Percentiles rank a stretch among this genome's conserved stretches.
Evolutionary conservation across 2,113 vertebrate species (phyloP).

Genomic region (Cacatua alba): DNA sequence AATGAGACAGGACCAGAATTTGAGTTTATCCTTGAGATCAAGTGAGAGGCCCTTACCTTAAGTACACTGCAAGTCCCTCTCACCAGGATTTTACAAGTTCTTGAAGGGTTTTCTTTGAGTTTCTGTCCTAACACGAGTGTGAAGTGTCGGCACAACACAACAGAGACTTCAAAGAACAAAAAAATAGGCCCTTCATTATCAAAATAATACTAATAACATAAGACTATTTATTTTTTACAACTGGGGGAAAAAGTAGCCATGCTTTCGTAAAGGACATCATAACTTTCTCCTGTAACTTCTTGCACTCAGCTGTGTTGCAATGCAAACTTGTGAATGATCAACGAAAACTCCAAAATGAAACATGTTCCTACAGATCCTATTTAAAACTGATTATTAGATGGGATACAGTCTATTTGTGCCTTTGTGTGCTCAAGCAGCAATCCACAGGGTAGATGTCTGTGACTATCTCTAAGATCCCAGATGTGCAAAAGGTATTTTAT

Average conservation of each 20-base stretch:
- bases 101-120: background rate
- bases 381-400: background rate
- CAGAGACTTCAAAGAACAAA: background rate
- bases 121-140: background rate
- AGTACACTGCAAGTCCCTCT: rapidly evolving
- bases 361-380: background rate
- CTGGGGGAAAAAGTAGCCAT: background rate
- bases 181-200: background rate
- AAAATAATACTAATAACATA: background rate
- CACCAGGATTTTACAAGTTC: background rate
- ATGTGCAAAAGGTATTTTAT: background rate
- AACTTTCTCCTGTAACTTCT: background rate
- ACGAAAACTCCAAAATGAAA: background rate
- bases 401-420: background rate
- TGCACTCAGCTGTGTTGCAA: rapidly evolving
- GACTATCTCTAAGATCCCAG: background rate
- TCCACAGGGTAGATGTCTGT: background rate
- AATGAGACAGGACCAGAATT: background rate
- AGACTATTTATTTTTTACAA: background rate
- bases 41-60: background rate
- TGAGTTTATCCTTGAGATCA: background rate
- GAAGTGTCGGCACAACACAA: background rate
- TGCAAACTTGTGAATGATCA: background rate
- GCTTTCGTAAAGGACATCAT: background rate
- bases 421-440: background rate